Base-by-base conservation (phyloP, 2,113 vertebrate genomes). In the Tautogolabrus adspersus region DNA sequence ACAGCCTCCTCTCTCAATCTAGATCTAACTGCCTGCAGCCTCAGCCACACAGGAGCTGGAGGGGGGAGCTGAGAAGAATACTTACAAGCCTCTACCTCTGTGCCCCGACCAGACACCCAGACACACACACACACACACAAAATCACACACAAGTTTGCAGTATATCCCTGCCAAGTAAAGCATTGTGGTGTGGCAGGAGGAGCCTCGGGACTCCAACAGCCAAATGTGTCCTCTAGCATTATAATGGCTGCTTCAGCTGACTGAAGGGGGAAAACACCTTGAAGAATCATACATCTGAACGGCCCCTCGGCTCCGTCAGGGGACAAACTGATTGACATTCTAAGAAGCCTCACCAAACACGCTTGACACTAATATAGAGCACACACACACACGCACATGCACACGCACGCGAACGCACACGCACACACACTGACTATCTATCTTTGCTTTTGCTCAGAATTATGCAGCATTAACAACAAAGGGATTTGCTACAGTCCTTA, bases 11-110 rank as follows among this genome's bases (percentile, higher is more conserved):
- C 90, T 91, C 90, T 90, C 91, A 89, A 92, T 92, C 91, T 92
- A 83, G 86, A 93, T 90, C 84, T 91, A 87, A 89, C 88, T 89
- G 92, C 91, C 89, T 91, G 90, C 81, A 91, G 93, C 85, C 79
- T 81, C 81, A 87, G 93, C 90, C 91, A 92, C 91, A 92, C 83
- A 90, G 89, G 85, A 90, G 90, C 91, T 88, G 81, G 76, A 87
- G 88, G 88, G 65, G 80, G 84, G 74, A 91, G 89, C 91, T 92
- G 93, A 93, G 90, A 85, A 89, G 93, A 93, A 93, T 93, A 93
- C 87, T 93, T 90, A 93, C 82, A 86, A 87, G 88, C 62, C 79
- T 84, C 62, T 44, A 79, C 73, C 80, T 72, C 70, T 84, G 71
- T 76, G 88, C 75, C 69, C n/a, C 23, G 79, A 79, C 75, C 72